A percentile compares a stretch with the other conserved stretches of the same genome.
These are phyloP conservation scores for Drosophila conformis DNA, from an alignment of 2,888 invertebrate genomes.

Conservation along the genomic window DNA sequence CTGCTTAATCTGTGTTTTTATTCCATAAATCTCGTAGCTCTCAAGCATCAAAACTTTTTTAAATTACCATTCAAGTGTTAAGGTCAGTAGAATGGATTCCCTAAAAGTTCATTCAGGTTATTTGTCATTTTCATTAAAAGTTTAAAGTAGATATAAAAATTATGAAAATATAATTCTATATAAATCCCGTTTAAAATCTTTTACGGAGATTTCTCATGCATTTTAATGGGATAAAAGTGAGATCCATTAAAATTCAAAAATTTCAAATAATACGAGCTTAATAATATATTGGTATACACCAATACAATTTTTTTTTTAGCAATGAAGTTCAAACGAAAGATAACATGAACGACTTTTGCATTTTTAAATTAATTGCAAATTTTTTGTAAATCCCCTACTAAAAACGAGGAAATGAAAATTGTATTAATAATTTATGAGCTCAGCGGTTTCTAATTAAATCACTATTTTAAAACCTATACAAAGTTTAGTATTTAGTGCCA, in stretches of 20 bases:
- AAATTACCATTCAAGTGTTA: not conserved
- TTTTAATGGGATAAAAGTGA: not conserved
- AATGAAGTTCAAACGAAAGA: not conserved
- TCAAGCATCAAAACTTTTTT: not conserved
- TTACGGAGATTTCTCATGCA: not conserved
- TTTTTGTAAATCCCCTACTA: not conserved
- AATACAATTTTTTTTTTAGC: not conserved
- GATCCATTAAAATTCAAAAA: not conserved
- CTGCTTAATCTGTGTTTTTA: constrained; percentile 14
- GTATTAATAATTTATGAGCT: not conserved
- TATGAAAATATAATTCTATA: not conserved
- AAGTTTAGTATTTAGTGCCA: constrained; percentile 27
- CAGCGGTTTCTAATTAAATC: not conserved
- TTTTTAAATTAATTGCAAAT: not conserved
- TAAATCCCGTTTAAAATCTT: not conserved
- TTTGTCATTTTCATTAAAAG: not conserved
- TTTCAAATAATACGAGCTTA: not conserved
- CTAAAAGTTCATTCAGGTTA: not conserved
- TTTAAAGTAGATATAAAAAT: not conserved
- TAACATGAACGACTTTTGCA: not conserved
- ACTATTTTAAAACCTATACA: constrained; percentile 1
- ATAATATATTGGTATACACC: not conserved
- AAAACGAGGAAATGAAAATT: not conserved
- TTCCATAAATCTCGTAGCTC: not conserved
- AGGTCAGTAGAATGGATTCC: not conserved